Conservation (phyloP, 2,888 invertebrate genomes). For the Craniophora ligustri region DNA sequence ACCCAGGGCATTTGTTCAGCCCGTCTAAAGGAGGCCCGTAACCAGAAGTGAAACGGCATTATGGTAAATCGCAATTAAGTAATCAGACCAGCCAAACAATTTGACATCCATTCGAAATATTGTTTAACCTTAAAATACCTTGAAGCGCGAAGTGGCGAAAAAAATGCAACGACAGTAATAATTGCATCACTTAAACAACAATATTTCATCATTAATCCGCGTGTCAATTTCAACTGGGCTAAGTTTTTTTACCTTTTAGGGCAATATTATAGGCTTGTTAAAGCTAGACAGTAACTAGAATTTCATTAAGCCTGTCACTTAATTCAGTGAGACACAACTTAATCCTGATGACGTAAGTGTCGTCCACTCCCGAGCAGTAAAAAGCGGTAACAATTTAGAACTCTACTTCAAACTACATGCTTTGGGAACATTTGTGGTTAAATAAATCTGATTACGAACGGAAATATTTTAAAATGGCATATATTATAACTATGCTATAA, state of each 20-base stretch:
- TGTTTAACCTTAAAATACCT: slow-evolving; percentile 8
- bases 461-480: background rate
- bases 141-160: slow-evolving; percentile 8
- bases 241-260: slow-evolving; percentile 29
- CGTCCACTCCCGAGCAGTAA: slow-evolving; percentile 3
- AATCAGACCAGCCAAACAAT: background rate
- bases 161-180: slow-evolving; percentile 7
- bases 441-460: no score
- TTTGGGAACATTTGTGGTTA: no score
- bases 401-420: no score
- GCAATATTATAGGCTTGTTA: slow-evolving; percentile 32
- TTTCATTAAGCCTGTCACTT: slow-evolving; percentile 45
- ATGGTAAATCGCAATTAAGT: background rate
- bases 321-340: slow-evolving; percentile 29
- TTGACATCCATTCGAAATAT: background rate
- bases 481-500: no score
- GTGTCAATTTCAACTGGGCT: slow-evolving; percentile 17
- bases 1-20: no score
- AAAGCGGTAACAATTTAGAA: background rate
- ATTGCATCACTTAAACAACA: slow-evolving; percentile 17
- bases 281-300: slow-evolving; percentile 14
- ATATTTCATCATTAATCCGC: slow-evolving; percentile 36
- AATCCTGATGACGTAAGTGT: slow-evolving; percentile 24
- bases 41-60: background rate
- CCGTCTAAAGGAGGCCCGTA: background rate